Conservation (phyloP, 2,797 vertebrate genomes). For the Allobates femoralis region DNA sequence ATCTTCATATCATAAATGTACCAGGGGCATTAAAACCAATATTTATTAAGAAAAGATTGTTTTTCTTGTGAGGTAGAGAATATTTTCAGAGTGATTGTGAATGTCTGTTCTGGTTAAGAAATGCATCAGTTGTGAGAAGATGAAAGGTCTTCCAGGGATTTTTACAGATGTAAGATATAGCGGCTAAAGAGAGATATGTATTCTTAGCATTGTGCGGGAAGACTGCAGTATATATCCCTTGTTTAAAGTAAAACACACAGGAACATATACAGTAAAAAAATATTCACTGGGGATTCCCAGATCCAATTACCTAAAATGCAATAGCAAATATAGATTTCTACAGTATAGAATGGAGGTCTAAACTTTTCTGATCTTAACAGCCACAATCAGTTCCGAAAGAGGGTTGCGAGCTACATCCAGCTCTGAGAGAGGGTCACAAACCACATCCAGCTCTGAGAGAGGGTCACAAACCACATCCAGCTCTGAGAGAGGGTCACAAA, state of each 20-base stretch:
- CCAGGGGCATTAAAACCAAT: neutral
- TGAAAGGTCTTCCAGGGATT: neutral
- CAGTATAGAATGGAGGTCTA: no score
- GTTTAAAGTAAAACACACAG: neutral
- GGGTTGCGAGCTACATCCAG: no score
- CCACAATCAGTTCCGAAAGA: no score
- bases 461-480: no score
- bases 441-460: no score
- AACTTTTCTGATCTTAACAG: no score
- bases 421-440: no score
- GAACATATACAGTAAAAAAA: no score
- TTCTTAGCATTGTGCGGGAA: neutral
- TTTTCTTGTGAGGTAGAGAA: neutral
- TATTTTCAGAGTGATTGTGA: neutral
- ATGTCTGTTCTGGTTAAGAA: slow-evolving; percentile 21
- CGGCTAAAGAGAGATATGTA: neutral
- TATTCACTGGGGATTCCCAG: no score
- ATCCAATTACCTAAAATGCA: no score
- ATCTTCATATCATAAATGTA: neutral
- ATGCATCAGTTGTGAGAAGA: neutral
- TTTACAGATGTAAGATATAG: slow-evolving; percentile 1
- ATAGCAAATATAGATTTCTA: no score
- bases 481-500: no score
- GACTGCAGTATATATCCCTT: neutral
- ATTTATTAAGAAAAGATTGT: slow-evolving; percentile 18